These are phyloP conservation scores for Hemibagrus guttatus DNA, from an alignment of 2,797 vertebrate species.

Conservation along the genomic window DNA sequence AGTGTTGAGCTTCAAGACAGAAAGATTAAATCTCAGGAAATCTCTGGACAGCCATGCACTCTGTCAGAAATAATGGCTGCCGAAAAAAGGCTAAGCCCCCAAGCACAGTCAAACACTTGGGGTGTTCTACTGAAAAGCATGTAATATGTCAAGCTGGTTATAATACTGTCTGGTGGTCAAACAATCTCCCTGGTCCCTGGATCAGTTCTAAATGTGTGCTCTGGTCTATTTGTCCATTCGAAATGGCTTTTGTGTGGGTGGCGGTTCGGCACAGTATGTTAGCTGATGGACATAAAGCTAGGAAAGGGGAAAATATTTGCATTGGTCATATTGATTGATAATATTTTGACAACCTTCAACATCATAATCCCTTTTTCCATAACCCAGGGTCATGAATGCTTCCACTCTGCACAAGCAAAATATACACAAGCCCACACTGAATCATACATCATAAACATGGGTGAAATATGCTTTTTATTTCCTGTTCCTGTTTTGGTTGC, in stretches of 20 bases:
- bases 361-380: constrained; percentile 64
- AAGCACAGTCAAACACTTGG: constrained; percentile 60
- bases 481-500: constrained; percentile 40
- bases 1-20: constrained; percentile 28
- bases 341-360: constrained; percentile 72
- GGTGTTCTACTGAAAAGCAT: constrained; percentile 49
- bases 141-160: constrained; percentile 66
- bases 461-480: constrained; percentile 46
- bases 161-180: constrained; percentile 62
- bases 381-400: constrained; percentile 45
- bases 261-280: constrained; percentile 62
- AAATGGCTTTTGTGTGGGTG: constrained; percentile 70
- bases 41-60: constrained; percentile 48
- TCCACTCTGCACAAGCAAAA: constrained; percentile 45
- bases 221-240: constrained; percentile 64
- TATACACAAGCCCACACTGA: constrained; percentile 50
- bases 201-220: constrained; percentile 50
- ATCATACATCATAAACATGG: constrained; percentile 43
- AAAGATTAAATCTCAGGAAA: constrained; percentile 59
- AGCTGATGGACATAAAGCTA: constrained; percentile 61
- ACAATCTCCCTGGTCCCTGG: constrained; percentile 49
- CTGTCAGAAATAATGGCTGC: constrained; percentile 61
- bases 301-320: constrained; percentile 70
- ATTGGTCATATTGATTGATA: constrained; percentile 68
- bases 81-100: constrained; percentile 53